Evolutionary conservation across 2,888 invertebrate genomes (phyloP).

Genomic region (Troglohyphantes excavatus): DNA sequence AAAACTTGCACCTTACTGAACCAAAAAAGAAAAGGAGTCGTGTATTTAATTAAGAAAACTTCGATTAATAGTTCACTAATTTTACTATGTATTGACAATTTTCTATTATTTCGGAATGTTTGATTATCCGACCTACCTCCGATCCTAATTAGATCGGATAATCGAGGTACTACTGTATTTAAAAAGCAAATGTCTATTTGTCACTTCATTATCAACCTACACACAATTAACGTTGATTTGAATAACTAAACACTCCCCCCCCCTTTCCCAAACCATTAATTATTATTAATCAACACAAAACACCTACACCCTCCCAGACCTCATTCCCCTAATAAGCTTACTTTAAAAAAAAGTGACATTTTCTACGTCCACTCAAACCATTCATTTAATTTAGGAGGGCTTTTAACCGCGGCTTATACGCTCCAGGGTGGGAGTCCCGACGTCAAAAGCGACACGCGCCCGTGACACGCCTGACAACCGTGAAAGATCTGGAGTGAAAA

Average conservation of each 20-base stretch:
- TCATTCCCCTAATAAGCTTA: background rate
- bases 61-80: too few species aligned
- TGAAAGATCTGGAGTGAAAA: constrained; percentile 50
- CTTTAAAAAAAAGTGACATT: background rate
- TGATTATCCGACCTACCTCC: too few species aligned
- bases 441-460: constrained; percentile 61
- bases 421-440: constrained; percentile 2
- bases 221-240: background rate
- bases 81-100: too few species aligned
- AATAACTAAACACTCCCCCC: background rate
- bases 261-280: background rate
- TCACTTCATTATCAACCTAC: background rate
- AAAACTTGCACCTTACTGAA: too few species aligned
- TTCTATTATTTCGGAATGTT: too few species aligned
- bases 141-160: too few species aligned
- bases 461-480: constrained; percentile 58
- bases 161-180: too few species aligned
- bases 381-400: background rate
- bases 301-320: background rate
- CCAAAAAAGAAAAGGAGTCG: too few species aligned
- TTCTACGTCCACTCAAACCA: too few species aligned
- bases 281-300: background rate
- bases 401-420: background rate
- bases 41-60: too few species aligned
- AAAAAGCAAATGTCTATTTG: too few species aligned